Conservation (phyloP, 2,797 vertebrate genomes). For the Lemur catta region DNA sequence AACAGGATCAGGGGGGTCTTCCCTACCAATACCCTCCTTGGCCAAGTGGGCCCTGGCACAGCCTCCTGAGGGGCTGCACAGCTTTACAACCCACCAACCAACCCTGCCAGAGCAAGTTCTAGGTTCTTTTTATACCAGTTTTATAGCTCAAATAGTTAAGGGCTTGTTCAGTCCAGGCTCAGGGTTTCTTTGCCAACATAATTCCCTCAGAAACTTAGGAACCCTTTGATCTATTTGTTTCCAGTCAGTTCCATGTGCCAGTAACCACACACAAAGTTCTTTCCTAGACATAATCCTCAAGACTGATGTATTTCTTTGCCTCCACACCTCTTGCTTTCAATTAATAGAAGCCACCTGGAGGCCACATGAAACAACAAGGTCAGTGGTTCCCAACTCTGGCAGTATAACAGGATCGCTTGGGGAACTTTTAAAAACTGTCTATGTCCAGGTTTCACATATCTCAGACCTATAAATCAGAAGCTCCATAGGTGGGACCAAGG, state of each 20-base stretch:
- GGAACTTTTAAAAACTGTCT: neutral
- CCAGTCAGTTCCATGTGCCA: constrained; percentile 22
- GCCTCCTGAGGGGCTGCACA: neutral
- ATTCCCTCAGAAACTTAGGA: constrained; percentile 10
- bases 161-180: neutral
- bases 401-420: neutral
- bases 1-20: neutral
- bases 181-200: neutral
- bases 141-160: constrained; percentile 9
- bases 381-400: neutral
- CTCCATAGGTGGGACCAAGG: neutral
- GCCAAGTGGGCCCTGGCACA: neutral
- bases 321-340: neutral
- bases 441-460: neutral
- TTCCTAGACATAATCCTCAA: constrained; percentile 1
- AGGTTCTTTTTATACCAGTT: neutral
- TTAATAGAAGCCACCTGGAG: constrained; percentile 14
- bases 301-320: constrained; percentile 14
- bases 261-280: constrained; percentile 40
- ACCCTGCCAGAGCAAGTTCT: neutral
- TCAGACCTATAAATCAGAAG: neutral
- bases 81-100: neutral
- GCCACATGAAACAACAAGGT: neutral
- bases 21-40: neutral
- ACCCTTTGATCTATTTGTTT: constrained; percentile 45